Evolutionary conservation across 2,797 vertebrate species (phyloP), one percentile per base, ranked within the genome.

Genomic region (Coluber constrictor): DNA sequence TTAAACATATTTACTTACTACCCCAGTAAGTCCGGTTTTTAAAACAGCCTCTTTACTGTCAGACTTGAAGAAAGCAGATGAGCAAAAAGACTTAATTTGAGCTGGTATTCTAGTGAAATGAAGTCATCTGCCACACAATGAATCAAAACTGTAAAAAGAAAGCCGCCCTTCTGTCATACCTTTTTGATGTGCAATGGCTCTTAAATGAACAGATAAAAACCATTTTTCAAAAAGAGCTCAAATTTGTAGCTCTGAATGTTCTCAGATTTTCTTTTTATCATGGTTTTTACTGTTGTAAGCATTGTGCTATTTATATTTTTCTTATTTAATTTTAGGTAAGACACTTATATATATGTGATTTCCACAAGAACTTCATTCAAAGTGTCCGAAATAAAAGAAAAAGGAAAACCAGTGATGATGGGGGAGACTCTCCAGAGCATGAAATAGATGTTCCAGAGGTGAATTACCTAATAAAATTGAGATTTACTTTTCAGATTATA

Each of bases 321-420:
- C 18, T 59, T 92, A 94, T 96, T 88, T 94, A 54, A 16, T 91
- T 92, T 6, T 90, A 99, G 99, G 99, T 99, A 90, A 98, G 99
- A 90, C 99, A 99, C 95, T 98, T 99, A 83, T 99, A 99, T 95
- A 99, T 99, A 96, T 99, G 99, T 7, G 99, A 99, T 96, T 99
- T 99, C 96, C 99, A 99, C 94, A 99, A 99, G 98, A 99, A 99
- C 96, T 99, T 99, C 97, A 99, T 99, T 96, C 99, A 99, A 95
- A 99, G 99, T 1, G 99, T 99, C 89, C 98, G 99, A 94, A 99
- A 99, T 97, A 99, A 99, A 97, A 98, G 99, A 94, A 99, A 99
- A 98, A 98, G 99, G 95, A 99, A 99, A 98, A 99, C 99, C 0
- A 99, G 99, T 0, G 99, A 99, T 20, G 99, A 99, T 16, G 99